A percentile compares a stretch with the other conserved stretches of the same genome.
Conservation (phyloP, 2,113 vertebrate species). For the Poeciliopsis retropinna region DNA sequence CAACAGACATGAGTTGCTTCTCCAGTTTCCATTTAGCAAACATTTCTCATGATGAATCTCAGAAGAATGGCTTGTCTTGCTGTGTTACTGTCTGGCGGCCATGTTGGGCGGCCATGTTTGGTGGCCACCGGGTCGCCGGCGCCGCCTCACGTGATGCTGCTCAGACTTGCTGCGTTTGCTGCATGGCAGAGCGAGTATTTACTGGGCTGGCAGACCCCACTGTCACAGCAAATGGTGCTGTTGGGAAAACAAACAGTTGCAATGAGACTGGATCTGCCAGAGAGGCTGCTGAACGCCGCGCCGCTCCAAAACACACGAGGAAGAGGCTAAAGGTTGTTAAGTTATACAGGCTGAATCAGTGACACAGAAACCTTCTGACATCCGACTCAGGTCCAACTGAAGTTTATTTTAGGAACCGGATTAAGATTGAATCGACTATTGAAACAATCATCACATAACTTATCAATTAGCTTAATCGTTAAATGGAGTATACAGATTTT, state of each 20-base stretch:
- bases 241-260: conserved; percentile 78
- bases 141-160: conserved; percentile 39
- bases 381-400: conserved; percentile 10
- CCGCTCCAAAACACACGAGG: conserved; percentile 14
- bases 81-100: neutral
- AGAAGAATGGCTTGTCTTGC: neutral
- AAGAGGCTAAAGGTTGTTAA: neutral
- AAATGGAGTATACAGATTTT: too few species aligned
- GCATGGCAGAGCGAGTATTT: conserved; percentile 65
- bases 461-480: too few species aligned
- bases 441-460: too few species aligned
- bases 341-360: neutral
- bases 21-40: too few species aligned
- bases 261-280: conserved; percentile 64
- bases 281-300: conserved; percentile 35
- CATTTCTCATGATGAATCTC: too few species aligned
- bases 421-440: conserved; percentile 18
- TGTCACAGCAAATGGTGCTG: conserved; percentile 78
- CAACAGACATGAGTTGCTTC: too few species aligned
- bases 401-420: conserved; percentile 46
- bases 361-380: neutral
- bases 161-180: conserved; percentile 75
- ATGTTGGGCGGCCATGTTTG: conserved; percentile 9
- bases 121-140: too few species aligned
- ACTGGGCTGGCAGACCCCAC: conserved; percentile 73